phyloP scores from a whole-genome alignment of 1,140 invertebrate genomes.

The Zophobas morio region DNA sequence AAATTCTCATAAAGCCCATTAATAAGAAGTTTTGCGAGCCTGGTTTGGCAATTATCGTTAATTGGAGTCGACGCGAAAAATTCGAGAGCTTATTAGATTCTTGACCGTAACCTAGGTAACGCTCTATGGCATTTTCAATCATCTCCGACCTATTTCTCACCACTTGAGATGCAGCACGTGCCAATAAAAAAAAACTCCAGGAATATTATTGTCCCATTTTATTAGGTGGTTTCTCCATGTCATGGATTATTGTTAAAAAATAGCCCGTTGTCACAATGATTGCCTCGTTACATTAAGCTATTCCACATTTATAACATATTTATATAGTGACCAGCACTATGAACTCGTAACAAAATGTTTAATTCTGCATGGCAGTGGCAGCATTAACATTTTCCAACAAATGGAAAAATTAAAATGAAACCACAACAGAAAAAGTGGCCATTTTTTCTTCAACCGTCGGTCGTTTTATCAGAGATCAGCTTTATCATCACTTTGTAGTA shows the following conservation, averaged over 20 bases:
- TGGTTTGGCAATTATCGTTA: constrained; percentile 23
- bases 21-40: not conserved
- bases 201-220: constrained; percentile 11
- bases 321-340: constrained; percentile 32
- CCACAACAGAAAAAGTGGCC: constrained; percentile 28
- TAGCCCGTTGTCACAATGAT: constrained; percentile 44
- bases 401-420: constrained; percentile 38
- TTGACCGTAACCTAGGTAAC: constrained; percentile 42
- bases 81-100: constrained; percentile 38
- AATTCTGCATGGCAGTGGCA: constrained; percentile 66
- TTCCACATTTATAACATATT: not conserved
- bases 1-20: not conserved
- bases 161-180: constrained; percentile 9
- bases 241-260: constrained; percentile 23
- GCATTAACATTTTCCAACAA: constrained; percentile 62
- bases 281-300: constrained; percentile 24
- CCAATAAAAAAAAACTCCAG: constrained; percentile 8
- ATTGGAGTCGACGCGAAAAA: constrained; percentile 36
- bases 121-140: constrained; percentile 11
- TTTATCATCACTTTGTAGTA: constrained; percentile 77
- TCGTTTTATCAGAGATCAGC: constrained; percentile 47
- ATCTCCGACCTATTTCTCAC: constrained; percentile 8
- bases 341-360: constrained; percentile 59
- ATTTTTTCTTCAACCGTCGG: constrained; percentile 28
- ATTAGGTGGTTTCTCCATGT: constrained; percentile 20